Base-by-base conservation (phyloP, 2,113 vertebrate species). In the Xenopus tropicalis region DNA sequence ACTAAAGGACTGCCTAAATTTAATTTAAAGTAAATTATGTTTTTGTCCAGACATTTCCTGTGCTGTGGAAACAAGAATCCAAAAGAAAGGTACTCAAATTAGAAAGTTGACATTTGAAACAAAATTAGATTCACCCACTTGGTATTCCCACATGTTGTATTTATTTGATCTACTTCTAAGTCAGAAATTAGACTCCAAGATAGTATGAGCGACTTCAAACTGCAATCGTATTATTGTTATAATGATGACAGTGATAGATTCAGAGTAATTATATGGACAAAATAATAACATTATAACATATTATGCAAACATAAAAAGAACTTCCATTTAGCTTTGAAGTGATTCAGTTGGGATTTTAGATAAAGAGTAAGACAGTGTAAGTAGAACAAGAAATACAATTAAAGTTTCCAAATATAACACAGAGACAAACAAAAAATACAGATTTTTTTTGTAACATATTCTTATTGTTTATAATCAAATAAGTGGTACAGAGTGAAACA, bases 181-280 rank as follows among this genome's bases (percentile, higher is more conserved):
- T 69, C 80, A 85, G 85, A 88, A 89, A 90, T 85, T 86, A 82
- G 85, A 85, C 78, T 80, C 80, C 77, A 4, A 78, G 84, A 80
- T 83, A 78, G 84, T 84, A 83, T 84, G 82, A 86, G 78, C 81
- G 80, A 77, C 71, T 83, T 86, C 80, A 83, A 81, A 83, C 78
- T 82, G 51, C 70, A 85, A 82, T 85, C 79, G 86, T 84, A 92
- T 93, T 90, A 86, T 81, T 85, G 80, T 76, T 90, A 81, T 88
- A 89, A 93, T 88, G 84, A 78, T 79, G 89, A 92, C 90, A 91
- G 84, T 92, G 90, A 93, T 88, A 89, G 88, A 93, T 92, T 89
- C 82, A 80, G 70, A 84, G 80, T 89, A 91, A 94, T 93, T 91
- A 90, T 86, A 71, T 81, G 78, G 78, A 84, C 83, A 85, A 52